These are phyloP conservation scores for Myocastor coypus DNA, from an alignment of 2,113 vertebrate genomes.

Conservation along the genomic window DNA sequence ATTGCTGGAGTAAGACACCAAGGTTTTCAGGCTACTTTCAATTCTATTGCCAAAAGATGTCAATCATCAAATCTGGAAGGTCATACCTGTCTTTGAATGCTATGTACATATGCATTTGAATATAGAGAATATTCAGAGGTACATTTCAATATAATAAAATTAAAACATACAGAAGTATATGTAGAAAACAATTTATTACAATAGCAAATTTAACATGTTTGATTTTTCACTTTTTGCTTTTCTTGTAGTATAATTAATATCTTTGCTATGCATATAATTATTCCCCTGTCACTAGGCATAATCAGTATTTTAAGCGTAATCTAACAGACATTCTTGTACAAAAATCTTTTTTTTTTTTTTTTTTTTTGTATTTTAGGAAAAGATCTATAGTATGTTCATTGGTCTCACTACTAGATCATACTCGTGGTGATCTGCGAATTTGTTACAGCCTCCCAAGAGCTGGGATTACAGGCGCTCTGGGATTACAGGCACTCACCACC, in stretches of 20 bases:
- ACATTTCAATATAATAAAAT: background rate
- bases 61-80: background rate
- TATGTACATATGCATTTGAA: background rate
- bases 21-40: background rate
- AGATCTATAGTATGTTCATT: no score
- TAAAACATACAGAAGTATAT: background rate
- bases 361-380: no score
- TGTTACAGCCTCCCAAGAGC: no score
- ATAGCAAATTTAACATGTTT: conserved; percentile 9
- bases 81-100: background rate
- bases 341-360: background rate
- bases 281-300: background rate
- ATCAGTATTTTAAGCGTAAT: background rate
- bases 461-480: no score
- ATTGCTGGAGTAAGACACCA: background rate
- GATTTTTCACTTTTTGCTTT: conserved; percentile 12
- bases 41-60: conserved; percentile 28
- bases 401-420: no score
- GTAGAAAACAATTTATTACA: background rate
- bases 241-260: background rate
- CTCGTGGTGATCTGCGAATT: no score
- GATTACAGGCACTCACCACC: no score
- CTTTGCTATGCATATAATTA: background rate
- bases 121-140: background rate
- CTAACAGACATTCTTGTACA: background rate